phyloP scores from a whole-genome alignment of 2,113 vertebrate species.

The Telmatochromis sp. region DNA sequence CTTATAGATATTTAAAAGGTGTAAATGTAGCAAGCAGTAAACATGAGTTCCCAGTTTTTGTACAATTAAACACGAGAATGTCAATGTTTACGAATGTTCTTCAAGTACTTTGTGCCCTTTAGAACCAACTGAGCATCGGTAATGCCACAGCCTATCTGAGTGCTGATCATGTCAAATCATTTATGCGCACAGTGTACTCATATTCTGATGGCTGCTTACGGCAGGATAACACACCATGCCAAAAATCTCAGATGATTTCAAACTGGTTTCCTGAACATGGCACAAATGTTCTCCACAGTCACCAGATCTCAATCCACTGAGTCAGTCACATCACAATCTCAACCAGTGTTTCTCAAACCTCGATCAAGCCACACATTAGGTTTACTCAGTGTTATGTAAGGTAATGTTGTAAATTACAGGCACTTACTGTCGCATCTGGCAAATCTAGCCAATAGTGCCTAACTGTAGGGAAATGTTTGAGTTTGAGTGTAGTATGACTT shows the following conservation, averaged over 20 bases:
- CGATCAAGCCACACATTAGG: neutral
- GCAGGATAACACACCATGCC: neutral
- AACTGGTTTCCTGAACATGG: neutral
- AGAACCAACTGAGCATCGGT: neutral
- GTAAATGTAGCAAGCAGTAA: neutral
- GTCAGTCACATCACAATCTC: neutral
- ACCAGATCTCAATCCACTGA: neutral
- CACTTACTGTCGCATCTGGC: neutral
- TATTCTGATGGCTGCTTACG: neutral
- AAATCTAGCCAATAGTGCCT: neutral
- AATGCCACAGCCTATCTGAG: neutral
- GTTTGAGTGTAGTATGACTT: neutral
- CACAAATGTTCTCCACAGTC: neutral
- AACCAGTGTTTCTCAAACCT: neutral
- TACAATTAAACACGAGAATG: neutral
- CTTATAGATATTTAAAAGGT: neutral
- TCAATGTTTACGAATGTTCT: neutral
- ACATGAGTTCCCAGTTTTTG: neutral
- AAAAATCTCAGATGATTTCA: neutral
- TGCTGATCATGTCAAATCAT: neutral
- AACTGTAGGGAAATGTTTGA: neutral
- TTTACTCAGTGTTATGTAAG: neutral
- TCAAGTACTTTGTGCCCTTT: neutral
- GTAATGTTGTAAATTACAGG: neutral
- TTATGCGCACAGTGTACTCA: neutral